Percentiles rank a stretch among this genome's conserved stretches.
Evolutionary conservation across 2,113 vertebrate genomes (phyloP).

Genomic region (Phycodurus eques): DNA sequence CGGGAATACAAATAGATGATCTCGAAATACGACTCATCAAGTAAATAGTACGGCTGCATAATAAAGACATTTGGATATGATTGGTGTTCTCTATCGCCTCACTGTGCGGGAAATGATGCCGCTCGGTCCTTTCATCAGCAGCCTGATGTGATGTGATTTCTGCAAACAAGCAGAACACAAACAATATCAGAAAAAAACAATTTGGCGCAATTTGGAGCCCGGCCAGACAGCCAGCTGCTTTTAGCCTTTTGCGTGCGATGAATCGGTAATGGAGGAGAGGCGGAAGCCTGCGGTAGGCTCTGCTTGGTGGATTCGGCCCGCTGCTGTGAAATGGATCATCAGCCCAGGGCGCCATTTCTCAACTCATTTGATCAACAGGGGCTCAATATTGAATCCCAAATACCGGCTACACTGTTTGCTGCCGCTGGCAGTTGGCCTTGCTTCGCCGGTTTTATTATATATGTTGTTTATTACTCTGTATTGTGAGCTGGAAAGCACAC

Average conservation of each 20-base stretch:
- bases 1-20: neutral
- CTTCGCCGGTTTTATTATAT: neutral
- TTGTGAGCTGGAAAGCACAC: neutral
- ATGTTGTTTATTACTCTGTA: neutral
- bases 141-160: conserved; percentile 4
- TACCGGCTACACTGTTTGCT: neutral
- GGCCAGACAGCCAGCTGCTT: neutral
- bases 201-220: neutral
- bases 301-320: neutral
- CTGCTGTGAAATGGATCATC: conserved; percentile 1
- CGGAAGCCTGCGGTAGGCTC: neutral
- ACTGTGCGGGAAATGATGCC: neutral
- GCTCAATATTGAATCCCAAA: neutral
- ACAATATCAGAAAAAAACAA: conserved; percentile 6
- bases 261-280: neutral
- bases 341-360: neutral
- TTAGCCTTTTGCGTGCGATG: neutral
- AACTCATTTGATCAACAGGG: conserved; percentile 5
- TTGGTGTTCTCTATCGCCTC: neutral
- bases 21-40: neutral
- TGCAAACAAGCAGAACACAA: neutral
- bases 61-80: neutral
- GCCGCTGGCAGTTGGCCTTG: neutral
- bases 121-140: neutral
- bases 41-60: neutral